Conservation (phyloP, 2,797 vertebrate species). For the Numenius phaeopus region DNA sequence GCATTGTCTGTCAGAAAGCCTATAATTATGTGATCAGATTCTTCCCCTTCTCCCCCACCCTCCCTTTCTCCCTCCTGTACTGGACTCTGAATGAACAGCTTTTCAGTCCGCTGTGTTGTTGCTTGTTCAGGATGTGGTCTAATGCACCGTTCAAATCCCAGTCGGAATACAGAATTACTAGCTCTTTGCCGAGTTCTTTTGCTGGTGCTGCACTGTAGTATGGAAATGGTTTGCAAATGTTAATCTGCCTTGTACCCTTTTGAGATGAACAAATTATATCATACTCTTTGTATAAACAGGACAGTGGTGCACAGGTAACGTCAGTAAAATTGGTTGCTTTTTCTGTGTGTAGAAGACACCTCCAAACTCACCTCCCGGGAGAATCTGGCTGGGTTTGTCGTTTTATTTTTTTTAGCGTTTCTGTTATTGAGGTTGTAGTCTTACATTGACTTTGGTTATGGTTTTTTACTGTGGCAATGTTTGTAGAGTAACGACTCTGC, state of each 20-base stretch:
- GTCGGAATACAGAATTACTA: neutral
- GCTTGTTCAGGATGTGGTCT: neutral
- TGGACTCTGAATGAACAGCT: constrained; percentile 2
- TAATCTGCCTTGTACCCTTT: neutral
- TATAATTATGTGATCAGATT: neutral
- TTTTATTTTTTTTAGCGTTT: neutral
- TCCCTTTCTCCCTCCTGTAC: neutral
- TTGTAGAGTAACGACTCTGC: neutral
- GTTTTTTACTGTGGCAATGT: neutral
- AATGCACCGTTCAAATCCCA: neutral
- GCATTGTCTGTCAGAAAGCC: neutral
- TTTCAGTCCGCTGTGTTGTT: neutral
- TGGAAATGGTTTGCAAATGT: neutral
- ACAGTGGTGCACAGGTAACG: neutral
- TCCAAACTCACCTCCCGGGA: neutral
- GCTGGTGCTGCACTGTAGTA: neutral
- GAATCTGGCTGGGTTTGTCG: neutral
- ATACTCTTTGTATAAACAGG: neutral
- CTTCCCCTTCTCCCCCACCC: neutral
- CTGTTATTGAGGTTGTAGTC: neutral
- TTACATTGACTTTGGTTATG: neutral
- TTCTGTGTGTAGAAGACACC: neutral
- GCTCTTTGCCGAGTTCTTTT: neutral
- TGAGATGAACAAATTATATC: neutral
- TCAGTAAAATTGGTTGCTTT: neutral